Conservation (phyloP, 2,113 vertebrate genomes). For the Gasterosteus aculeatus region DNA sequence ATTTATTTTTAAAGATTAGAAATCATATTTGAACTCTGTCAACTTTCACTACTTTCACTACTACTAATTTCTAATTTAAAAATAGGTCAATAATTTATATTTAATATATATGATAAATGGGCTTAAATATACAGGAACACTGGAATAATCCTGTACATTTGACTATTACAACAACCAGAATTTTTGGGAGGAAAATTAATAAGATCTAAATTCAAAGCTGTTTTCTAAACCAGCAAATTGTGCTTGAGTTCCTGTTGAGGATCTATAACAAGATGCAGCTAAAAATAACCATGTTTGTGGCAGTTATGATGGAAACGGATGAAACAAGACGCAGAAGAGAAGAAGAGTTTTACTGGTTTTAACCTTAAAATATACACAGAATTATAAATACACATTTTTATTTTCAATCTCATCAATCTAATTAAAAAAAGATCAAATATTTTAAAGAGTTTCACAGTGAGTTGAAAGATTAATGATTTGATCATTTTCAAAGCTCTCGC, state of each 20-base stretch:
- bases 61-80: too few species aligned
- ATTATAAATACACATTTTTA: neutral
- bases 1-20: neutral
- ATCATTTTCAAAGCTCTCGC: neutral
- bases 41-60: too few species aligned
- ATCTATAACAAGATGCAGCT: neutral
- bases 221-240: neutral
- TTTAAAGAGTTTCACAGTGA: neutral
- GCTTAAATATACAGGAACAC: neutral
- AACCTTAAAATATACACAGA: neutral
- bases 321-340: neutral
- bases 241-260: neutral
- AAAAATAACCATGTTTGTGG: neutral
- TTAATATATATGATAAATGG: neutral
- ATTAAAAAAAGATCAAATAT: neutral
- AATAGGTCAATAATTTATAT: too few species aligned
- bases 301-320: neutral
- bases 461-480: neutral
- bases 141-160: neutral
- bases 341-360: neutral
- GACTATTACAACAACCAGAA: neutral
- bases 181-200: neutral
- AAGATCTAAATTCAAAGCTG: neutral
- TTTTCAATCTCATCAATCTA: neutral
- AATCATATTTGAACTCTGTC: neutral